Percentiles rank a stretch among this genome's conserved stretches.
Conservation (phyloP, 2,113 vertebrate genomes). For the Epinephelus fuscoguttatus region DNA sequence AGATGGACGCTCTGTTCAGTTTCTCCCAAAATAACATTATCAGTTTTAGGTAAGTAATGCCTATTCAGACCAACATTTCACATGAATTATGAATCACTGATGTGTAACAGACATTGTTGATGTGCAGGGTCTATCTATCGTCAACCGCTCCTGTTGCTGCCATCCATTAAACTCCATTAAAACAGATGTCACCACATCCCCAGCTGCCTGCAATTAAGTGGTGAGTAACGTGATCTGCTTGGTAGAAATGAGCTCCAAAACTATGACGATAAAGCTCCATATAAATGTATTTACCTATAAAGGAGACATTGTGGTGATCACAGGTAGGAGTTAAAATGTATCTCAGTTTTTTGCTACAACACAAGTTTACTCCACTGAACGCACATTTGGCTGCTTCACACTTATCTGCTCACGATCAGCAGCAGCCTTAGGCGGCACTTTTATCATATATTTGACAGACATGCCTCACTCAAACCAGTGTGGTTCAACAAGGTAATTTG, state of each 20-base stretch:
- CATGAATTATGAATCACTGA: neutral
- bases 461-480: constrained; percentile 72
- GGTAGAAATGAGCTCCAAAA: neutral
- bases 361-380: neutral
- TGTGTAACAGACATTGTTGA: neutral
- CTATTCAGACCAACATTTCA: neutral
- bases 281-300: neutral
- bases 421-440: constrained; percentile 59
- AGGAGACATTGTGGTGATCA: neutral
- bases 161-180: neutral
- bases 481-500: constrained; percentile 80
- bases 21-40: too few species aligned
- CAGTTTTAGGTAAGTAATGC: neutral
- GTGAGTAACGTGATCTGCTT: constrained; percentile 2
- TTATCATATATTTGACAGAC: constrained; percentile 73
- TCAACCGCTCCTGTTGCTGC: neutral
- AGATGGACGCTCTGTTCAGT: neutral
- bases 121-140: neutral
- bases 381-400: constrained; percentile 45
- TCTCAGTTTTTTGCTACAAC: neutral
- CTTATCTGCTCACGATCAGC: constrained; percentile 44
- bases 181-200: neutral
- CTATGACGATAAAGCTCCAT: neutral
- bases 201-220: neutral
- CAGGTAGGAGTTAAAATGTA: neutral